Conservation (phyloP, 1,140 invertebrate species). For the Campoletis sonorensis region DNA sequence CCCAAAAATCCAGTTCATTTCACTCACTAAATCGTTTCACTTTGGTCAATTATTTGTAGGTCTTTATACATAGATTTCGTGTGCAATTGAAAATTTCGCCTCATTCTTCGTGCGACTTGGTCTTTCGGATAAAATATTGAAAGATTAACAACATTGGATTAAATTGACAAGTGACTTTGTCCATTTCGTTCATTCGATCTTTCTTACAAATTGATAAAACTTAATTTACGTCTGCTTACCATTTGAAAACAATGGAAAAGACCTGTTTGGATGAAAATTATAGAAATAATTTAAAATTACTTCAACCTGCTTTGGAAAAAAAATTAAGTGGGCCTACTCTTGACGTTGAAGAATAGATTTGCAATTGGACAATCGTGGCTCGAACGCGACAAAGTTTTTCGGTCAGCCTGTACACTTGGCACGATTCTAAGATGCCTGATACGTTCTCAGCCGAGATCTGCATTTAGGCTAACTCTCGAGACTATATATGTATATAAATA, state of each 20-base stretch:
- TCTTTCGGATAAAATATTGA: no score
- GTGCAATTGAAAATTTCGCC: no score
- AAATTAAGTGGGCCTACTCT: not conserved
- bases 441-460: constrained; percentile 32
- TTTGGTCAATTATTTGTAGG: not conserved
- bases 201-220: no score
- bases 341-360: not conserved
- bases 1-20: not conserved
- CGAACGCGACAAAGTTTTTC: constrained; percentile 9
- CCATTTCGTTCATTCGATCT: no score
- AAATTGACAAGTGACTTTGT: no score
- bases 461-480: constrained; percentile 34
- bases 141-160: no score
- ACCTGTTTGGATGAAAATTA: no score
- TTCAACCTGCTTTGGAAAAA: no score
- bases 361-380: not conserved
- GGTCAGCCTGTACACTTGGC: constrained; percentile 40
- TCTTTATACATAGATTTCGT: not conserved
- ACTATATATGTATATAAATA: not conserved
- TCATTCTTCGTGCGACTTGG: no score
- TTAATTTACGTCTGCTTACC: no score
- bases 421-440: constrained; percentile 34
- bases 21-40: not conserved
- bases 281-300: no score
- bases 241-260: no score